phyloP scores from a whole-genome alignment of 2,113 vertebrate species.

The Eulemur macaco region DNA sequence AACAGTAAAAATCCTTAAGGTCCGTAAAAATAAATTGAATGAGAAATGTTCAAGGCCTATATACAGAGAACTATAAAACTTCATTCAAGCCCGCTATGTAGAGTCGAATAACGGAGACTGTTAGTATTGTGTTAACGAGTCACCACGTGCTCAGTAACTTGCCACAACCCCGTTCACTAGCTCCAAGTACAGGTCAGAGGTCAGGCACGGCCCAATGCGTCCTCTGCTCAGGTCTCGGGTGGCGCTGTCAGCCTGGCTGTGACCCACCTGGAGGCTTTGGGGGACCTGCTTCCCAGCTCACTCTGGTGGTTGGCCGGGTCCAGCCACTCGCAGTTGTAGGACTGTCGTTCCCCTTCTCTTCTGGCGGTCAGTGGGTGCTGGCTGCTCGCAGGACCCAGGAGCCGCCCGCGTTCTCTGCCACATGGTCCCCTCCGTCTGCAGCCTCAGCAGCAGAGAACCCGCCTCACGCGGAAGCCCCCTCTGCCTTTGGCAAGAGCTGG shows the following conservation, averaged over 20 bases:
- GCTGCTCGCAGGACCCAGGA: background rate
- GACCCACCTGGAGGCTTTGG: background rate
- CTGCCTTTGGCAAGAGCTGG: background rate
- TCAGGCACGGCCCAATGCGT: background rate
- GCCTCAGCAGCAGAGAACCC: background rate
- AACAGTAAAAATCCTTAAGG: background rate
- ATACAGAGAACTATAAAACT: background rate
- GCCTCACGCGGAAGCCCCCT: fast-evolving
- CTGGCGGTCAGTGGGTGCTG: background rate
- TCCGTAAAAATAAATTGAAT: background rate
- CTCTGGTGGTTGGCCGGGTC: fast-evolving
- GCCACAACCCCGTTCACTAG: fast-evolving
- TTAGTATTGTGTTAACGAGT: background rate
- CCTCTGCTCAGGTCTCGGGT: too few relatives aligned
- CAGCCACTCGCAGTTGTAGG: background rate
- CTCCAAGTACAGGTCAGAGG: background rate
- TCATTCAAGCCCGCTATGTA: background rate
- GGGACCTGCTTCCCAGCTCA: fast-evolving
- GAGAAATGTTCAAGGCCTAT: background rate
- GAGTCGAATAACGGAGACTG: background rate
- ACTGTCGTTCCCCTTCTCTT: background rate
- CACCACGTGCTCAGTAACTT: too few relatives aligned
- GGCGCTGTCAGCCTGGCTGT: background rate
- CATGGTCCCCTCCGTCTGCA: too few relatives aligned
- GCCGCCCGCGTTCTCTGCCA: background rate